Base-by-base conservation (phyloP, 2,113 vertebrate genomes). In the Fukomys damarensis region DNA sequence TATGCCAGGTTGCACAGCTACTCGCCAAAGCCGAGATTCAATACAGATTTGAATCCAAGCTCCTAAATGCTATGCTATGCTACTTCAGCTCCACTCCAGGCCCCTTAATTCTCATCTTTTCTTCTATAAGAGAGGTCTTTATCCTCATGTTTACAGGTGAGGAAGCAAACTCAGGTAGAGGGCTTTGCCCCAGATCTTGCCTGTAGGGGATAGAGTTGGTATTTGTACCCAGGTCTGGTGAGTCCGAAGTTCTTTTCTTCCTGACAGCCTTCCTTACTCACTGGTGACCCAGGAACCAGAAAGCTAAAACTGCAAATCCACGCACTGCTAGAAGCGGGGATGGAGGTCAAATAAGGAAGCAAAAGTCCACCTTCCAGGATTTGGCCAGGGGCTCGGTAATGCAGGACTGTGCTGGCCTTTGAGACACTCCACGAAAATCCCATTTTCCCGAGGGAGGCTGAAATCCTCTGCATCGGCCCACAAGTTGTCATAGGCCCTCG, bases 391-490 rank as follows among this genome's bases (percentile, higher is more conserved):
- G 28, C 20, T 65, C 43, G 26, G 24, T 41, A 16, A 66, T n/a
- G 59, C 68, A 35, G 43, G 30, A 35, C 19, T 4, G 12, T 11
- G 1, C 11, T 13, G 74, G n/a, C 32, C 68, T 65, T 72, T 74
- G 58, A 65, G 16, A 30, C 65, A 30, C 1, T 19, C 14, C 24
- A 8, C 41, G 43, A 19, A 30, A 4, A 12, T 19, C 32, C 16
- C 3, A 54, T 43, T 5, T 49, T 43, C 54, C 26, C 35, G 0
- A 0, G 0, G 46, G 63, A 91, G 86, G 14, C 13, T 13, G 5
- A 1, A 41, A 12, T 52, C 49, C 66, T 80, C 66, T 56, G 9
- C 11, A 6, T 6, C 58, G 61, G 58, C 43, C 89, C 19, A 3
- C 16, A 26, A 12, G 26, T 20, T 38, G 56, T 58, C n/a, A 2